A percentile compares a stretch with the other conserved stretches of the same genome.
These are phyloP conservation scores for Megastigmus dorsalis DNA, from an alignment of 2,888 invertebrate genomes.

Conservation along the genomic window DNA sequence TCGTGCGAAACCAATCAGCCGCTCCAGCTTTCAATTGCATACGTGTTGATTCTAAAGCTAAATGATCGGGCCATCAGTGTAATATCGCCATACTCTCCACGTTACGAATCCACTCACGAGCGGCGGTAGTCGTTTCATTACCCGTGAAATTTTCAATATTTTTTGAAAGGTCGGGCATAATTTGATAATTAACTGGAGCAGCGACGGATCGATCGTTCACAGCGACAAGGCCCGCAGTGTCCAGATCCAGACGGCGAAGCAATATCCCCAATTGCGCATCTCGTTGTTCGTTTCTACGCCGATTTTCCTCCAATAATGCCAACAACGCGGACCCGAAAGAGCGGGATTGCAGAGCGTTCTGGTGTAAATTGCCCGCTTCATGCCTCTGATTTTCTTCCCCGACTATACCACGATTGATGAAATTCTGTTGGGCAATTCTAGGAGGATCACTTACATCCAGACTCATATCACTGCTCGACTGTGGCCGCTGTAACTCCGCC, in stretches of 20 bases:
- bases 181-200: not conserved
- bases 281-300: not conserved
- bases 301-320: not conserved
- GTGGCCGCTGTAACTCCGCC: too few species aligned
- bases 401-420: accelerated
- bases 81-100: not conserved
- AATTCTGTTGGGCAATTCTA: not conserved
- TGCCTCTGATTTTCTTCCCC: not conserved
- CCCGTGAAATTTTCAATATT: not conserved
- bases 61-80: not conserved
- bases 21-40: too few species aligned
- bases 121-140: not conserved
- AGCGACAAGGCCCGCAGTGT: not conserved
- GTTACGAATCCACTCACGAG: not conserved
- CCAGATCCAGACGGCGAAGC: not conserved
- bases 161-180: not conserved
- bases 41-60: not conserved
- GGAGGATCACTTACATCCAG: not conserved
- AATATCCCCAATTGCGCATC: not conserved
- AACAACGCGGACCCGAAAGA: not conserved
- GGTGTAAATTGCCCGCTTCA: not conserved
- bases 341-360: too few species aligned
- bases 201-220: too few species aligned
- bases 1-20: not conserved
- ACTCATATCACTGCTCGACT: not conserved